Evolutionary conservation across 2,797 vertebrate species (phyloP).

Genomic region (Gymnoscopelus braueri): DNA sequence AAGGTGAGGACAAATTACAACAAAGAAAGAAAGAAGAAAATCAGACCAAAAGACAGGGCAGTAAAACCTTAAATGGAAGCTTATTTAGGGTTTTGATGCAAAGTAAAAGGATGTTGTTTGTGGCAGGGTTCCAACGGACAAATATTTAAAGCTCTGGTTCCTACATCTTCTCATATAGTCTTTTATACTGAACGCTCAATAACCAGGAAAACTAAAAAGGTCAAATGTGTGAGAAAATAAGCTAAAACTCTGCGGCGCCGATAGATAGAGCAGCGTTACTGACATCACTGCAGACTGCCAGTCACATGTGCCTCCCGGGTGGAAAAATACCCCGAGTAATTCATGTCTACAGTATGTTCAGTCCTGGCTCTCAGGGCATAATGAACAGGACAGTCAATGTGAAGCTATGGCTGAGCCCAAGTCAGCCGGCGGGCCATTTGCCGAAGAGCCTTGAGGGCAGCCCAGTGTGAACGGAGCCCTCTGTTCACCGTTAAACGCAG

Average conservation of each 20-base stretch:
- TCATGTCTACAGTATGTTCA: background rate
- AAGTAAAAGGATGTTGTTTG: background rate
- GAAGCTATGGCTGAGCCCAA: background rate
- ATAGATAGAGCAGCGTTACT: background rate
- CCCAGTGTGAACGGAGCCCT: slow-evolving; percentile 66
- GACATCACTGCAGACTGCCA: background rate
- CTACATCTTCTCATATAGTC: slow-evolving; percentile 1
- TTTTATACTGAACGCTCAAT: background rate
- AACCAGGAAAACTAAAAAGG: background rate
- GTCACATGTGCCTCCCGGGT: slow-evolving; percentile 1
- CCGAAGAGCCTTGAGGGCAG: slow-evolving; percentile 5
- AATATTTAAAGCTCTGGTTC: slow-evolving; percentile 5
- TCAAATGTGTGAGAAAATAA: background rate
- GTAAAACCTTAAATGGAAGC: slow-evolving; percentile 8
- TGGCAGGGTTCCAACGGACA: background rate
- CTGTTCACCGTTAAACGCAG: slow-evolving; percentile 61
- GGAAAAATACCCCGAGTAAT: slow-evolving; percentile 7
- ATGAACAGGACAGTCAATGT: background rate
- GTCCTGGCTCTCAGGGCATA: background rate
- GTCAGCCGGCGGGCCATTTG: background rate
- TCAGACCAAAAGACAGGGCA: background rate
- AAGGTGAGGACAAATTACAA: background rate
- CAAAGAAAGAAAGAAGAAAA: background rate
- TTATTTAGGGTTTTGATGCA: slow-evolving; percentile 11
- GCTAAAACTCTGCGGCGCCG: background rate